Base-by-base conservation (phyloP, 1,140 invertebrate genomes). In the Ceratina japonica region DNA sequence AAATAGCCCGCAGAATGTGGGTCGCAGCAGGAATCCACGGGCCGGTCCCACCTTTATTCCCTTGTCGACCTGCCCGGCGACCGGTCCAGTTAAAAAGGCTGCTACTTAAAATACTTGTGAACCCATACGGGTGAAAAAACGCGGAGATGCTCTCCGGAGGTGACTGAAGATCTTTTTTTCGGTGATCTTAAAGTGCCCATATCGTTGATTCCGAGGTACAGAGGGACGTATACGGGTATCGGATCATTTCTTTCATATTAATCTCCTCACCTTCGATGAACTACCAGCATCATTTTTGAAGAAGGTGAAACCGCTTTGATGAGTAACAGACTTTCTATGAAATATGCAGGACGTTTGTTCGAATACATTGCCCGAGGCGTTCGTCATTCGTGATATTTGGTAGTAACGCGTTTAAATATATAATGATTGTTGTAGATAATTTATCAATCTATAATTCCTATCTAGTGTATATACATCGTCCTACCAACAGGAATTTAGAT, bases 1-100 rank as follows among this genome's bases (percentile, higher is more conserved):
- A 56, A 68, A 63, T 18, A 80, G 51, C 79, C 79, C 75, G 72
- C 54, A 82, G 78, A 54, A 62, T 68, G 49, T 37, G 56, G 13
- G 54, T n/a, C 49, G 56, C 71, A 64, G 31, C 71, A 24, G 63
- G 71, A 13, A 61, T 58, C 37, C 31, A 24, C 4, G n/a, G 22
- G 16, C 24, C 22, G 37, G 22, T 59, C 15, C 12, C 22, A n/a
- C n/a, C 49, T 54, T 3, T 54, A 49, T 71, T 58, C 37, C 27
- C 24, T 79, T 69, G 44, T 31, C 13, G 22, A 18, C 78, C 56
- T 16, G 65, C 54, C 44, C 49, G 13, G 2, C 63, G 62, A 61
- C 20, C 59, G 54, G 24, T 15, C 16, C n/a, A 54, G 22, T 56
- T 52, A 18, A 22, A 44, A 66, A 52, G 49, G 18, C 22, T 66